A percentile compares a stretch with the other conserved stretches of the same genome.
Evolutionary conservation across 1,140 invertebrate species (phyloP).

Genomic region (Anastrepha ludens): DNA sequence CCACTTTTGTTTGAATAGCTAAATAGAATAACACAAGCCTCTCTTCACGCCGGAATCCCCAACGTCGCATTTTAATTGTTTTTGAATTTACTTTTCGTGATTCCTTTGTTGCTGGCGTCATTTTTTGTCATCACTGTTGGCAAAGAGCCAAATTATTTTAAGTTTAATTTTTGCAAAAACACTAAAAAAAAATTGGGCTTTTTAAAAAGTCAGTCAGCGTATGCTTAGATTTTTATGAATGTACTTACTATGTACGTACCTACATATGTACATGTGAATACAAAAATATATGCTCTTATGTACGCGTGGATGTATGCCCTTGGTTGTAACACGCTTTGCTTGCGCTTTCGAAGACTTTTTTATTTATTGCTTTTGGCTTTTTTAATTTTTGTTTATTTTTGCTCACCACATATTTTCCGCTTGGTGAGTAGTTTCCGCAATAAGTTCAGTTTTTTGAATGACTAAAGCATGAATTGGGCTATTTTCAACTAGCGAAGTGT

Average conservation of each 20-base stretch:
- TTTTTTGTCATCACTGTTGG: background rate
- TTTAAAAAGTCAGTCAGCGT: background rate
- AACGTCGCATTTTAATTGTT: background rate
- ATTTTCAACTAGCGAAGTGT: background rate
- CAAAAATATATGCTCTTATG: background rate
- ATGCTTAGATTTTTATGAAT: background rate
- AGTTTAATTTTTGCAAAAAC: background rate
- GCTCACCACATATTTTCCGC: background rate
- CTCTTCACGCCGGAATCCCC: background rate
- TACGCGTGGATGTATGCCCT: too few species aligned
- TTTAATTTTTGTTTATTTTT: background rate
- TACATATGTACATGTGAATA: background rate
- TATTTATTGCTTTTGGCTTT: background rate
- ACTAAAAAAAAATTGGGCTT: background rate
- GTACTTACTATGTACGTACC: background rate
- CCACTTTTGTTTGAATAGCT: background rate
- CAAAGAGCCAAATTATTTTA: constrained; percentile 13
- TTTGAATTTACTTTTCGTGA: background rate
- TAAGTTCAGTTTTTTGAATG: background rate
- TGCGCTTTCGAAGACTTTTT: background rate
- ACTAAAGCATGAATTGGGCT: background rate
- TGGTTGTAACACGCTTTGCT: background rate
- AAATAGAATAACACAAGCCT: background rate
- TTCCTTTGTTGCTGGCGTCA: background rate
- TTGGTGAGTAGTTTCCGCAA: background rate